Base-by-base conservation (phyloP, 2,113 vertebrate genomes). In the Lepisosteus osseus region DNA sequence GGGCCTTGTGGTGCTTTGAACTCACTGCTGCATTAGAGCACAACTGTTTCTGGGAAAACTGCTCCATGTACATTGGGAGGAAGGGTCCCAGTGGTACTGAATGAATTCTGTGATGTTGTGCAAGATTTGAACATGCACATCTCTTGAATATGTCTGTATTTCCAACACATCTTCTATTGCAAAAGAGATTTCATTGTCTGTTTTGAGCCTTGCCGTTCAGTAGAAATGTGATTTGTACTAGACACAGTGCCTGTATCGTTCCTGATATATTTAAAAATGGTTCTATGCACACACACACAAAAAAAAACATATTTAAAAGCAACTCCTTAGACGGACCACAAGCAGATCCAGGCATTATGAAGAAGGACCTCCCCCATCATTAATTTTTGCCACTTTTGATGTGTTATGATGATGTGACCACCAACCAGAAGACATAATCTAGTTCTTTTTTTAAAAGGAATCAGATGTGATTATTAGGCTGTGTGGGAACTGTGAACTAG, bases 401-500 rank as follows among this genome's bases (percentile, higher is more conserved):
- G 71, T 72, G 63, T 79, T 79, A 77, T 72, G 77, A 74, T 70
- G 76, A 78, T 75, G 72, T 76, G 80, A 75, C 79, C 77, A 78
- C 63, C 74, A 82, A 78, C 77, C 73, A 76, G 71, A 66, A 69
- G 72, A 64, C 68, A 73, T 65, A 71, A 73, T 77, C 72, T 71
- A 66, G 68, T 65, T 69, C 68, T 72, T 72, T 65, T 66, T 71
- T 74, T 69, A 82, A 73, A 79, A 75, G 78, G 76, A 77, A 72
- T 70, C 77, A 79, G 72, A 73, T 88, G 77, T 89, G 86, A 91
- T 92, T 90, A 91, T 90, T 88, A 86, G 83, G 77, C 76, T 89
- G 86, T 79, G 84, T 87, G 82, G 82, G 86, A 89, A 75, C 77
- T 91, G 83, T 84, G 89, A 93, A 90, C 83, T 89, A 90, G 83